These are phyloP conservation scores for Danio albolineatus DNA, from an alignment of 2,797 vertebrate genomes.

Conservation along the genomic window DNA sequence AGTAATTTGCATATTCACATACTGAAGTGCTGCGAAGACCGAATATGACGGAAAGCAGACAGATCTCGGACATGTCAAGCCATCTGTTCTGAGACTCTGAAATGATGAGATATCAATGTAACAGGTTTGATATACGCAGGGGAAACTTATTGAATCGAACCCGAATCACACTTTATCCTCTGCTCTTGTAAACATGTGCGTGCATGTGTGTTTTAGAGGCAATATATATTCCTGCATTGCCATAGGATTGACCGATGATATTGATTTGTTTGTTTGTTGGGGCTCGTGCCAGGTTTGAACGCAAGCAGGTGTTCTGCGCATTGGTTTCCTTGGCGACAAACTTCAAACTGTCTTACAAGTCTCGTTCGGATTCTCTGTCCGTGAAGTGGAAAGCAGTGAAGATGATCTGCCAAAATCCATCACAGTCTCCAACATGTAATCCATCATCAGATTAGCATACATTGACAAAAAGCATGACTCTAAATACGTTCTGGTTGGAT, in stretches of 20 bases:
- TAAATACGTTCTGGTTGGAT: neutral
- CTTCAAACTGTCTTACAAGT: slow-evolving; percentile 42
- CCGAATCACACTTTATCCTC: neutral
- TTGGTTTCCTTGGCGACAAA: slow-evolving; percentile 45
- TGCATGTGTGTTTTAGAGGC: neutral
- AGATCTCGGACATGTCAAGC: slow-evolving; percentile 61
- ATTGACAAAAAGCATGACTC: slow-evolving; percentile 26
- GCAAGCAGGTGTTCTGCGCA: slow-evolving; percentile 18
- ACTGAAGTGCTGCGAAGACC: neutral
- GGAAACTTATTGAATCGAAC: slow-evolving; percentile 24
- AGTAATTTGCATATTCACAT: slow-evolving; percentile 11
- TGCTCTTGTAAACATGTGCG: neutral
- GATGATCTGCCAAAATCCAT: slow-evolving; percentile 41
- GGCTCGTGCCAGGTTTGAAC: slow-evolving; percentile 26
- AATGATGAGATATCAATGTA: slow-evolving; percentile 57
- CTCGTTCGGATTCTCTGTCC: slow-evolving; percentile 36
- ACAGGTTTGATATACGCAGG: slow-evolving; percentile 51
- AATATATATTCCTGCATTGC: neutral
- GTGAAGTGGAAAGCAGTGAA: slow-evolving; percentile 47
- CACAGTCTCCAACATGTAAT: slow-evolving; percentile 39
- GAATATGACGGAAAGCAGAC: slow-evolving; percentile 3
- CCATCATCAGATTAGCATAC: slow-evolving; percentile 45
- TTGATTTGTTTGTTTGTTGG: slow-evolving; percentile 27
- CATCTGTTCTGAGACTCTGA: slow-evolving; percentile 51
- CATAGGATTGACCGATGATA: slow-evolving; percentile 12